These are phyloP conservation scores for Macrochelys suwanniensis DNA, from an alignment of 2,797 vertebrate species.

Conservation along the genomic window DNA sequence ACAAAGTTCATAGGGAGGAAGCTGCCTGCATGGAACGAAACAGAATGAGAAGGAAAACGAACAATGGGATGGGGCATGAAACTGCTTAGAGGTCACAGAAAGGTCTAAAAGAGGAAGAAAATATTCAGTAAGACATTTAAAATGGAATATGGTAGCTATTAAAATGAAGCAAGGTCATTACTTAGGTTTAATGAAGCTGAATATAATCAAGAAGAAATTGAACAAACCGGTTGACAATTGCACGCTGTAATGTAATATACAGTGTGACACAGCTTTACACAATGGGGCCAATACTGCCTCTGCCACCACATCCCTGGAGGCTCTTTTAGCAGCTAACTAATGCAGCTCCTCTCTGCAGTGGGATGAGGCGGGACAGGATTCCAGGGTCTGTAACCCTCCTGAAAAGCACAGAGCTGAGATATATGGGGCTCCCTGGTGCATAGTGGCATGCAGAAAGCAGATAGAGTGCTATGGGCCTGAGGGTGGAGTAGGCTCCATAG, in stretches of 20 bases:
- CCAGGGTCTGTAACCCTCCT: neutral
- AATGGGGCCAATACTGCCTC: neutral
- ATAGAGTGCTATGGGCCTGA: neutral
- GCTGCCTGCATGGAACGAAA: constrained; percentile 49
- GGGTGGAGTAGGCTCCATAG: neutral
- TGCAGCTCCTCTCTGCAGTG: fast-evolving
- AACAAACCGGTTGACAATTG: constrained; percentile 33
- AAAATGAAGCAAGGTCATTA: constrained; percentile 36
- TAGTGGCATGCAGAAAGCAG: neutral
- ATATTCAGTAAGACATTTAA: constrained; percentile 30
- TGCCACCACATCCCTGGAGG: fast-evolving
- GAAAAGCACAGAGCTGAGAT: neutral
- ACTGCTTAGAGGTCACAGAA: constrained; percentile 32
- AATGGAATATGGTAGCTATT: constrained; percentile 47
- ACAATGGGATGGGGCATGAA: constrained; percentile 29
- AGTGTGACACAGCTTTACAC: neutral
- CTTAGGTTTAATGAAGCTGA: constrained; percentile 58
- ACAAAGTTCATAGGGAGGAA: constrained; percentile 66
- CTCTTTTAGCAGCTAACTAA: neutral
- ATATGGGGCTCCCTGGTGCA: neutral
- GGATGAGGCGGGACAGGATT: neutral
- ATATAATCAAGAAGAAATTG: constrained; percentile 65
- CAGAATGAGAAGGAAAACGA: constrained; percentile 39
- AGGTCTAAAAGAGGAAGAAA: constrained; percentile 52
- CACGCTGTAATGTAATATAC: neutral